Percentiles rank a stretch among this genome's conserved stretches.
These are phyloP conservation scores for Sarotherodon lohbergeri DNA, from an alignment of 2,113 vertebrate species.

Conservation along the genomic window DNA sequence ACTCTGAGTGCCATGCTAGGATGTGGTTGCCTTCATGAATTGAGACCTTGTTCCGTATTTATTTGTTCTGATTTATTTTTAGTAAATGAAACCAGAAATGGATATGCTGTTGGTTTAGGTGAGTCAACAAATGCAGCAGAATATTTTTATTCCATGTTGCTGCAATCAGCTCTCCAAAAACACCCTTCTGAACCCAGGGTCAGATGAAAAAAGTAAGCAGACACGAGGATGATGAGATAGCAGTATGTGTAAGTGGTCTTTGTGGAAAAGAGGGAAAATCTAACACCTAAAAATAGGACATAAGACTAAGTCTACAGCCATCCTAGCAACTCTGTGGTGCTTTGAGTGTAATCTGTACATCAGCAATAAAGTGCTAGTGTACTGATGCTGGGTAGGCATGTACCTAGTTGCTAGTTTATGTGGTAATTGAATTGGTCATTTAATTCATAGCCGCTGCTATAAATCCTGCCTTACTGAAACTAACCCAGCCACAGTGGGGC, in stretches of 20 bases:
- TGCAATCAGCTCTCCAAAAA: conserved; percentile 37
- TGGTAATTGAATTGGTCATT: background rate
- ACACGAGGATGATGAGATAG: background rate
- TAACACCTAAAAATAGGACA: background rate
- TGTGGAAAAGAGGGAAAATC: background rate
- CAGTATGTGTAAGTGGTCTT: background rate
- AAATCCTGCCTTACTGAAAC: background rate
- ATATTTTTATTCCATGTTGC: conserved; percentile 45
- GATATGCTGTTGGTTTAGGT: conserved; percentile 51
- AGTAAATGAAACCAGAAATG: conserved; percentile 38
- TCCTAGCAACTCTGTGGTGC: background rate
- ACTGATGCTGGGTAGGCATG: background rate
- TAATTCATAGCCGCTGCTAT: background rate
- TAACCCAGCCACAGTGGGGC: rapidly evolving
- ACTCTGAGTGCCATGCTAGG: conserved; percentile 28
- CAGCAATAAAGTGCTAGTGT: background rate
- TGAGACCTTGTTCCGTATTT: conserved; percentile 54
- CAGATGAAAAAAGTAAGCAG: background rate
- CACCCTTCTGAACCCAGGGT: background rate
- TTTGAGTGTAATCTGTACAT: background rate
- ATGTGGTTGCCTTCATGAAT: conserved; percentile 46
- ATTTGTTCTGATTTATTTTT: conserved; percentile 66
- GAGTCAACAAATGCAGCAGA: conserved; percentile 18
- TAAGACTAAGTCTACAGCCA: background rate
- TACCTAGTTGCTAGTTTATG: rapidly evolving